phyloP scores from a whole-genome alignment of 2,113 vertebrate species.

The Nanorana parkeri region DNA sequence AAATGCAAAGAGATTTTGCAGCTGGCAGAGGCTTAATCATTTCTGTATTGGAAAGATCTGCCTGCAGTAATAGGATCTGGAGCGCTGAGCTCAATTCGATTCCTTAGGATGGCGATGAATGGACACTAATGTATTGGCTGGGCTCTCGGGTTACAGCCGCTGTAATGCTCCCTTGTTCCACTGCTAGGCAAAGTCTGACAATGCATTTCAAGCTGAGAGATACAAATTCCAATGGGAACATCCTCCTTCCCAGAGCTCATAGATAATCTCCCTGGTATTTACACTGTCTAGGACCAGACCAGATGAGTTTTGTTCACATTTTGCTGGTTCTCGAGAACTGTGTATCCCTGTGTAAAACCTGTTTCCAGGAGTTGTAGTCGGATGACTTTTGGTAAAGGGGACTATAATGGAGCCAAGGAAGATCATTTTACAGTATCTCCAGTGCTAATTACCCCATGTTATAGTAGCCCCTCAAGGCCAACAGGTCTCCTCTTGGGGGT shows the following conservation, averaged over 20 bases:
- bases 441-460: no score
- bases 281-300: background rate
- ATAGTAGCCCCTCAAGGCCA: no score
- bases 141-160: constrained; percentile 14
- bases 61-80: constrained; percentile 21
- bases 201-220: constrained; percentile 6
- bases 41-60: constrained; percentile 9
- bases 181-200: constrained; percentile 34
- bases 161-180: constrained; percentile 7
- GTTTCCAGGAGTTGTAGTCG: no score
- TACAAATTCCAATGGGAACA: background rate
- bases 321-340: no score
- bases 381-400: no score
- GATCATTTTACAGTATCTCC: no score
- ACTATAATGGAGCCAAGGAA: no score
- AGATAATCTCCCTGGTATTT: constrained; percentile 1
- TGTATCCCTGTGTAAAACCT: no score
- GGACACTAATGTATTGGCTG: background rate
- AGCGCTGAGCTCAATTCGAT: background rate
- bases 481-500: no score
- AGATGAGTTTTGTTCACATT: no score
- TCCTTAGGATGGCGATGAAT: background rate
- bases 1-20: constrained; percentile 20
- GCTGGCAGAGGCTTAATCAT: constrained; percentile 38
- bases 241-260: background rate